phyloP scores from a whole-genome alignment of 2,113 vertebrate genomes.

The Clinocottus analis region DNA sequence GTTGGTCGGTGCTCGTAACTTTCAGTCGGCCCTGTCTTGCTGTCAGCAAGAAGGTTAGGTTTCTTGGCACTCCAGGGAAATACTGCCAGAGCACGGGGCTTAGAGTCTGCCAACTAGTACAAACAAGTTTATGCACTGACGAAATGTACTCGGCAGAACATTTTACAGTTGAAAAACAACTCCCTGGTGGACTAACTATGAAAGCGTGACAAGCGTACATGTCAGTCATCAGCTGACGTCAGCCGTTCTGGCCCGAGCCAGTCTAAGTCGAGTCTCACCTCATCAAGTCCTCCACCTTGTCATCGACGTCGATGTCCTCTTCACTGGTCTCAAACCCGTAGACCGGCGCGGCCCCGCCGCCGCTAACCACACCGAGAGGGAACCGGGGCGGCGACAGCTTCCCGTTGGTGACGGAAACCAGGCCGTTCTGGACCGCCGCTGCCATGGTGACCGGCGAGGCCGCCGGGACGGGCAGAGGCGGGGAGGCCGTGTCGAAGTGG shows the following conservation, averaged over 20 bases:
- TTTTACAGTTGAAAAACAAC: not conserved
- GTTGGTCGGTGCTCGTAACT: too few relatives aligned
- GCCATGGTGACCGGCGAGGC: constrained; percentile 74
- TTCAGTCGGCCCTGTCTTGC: not conserved
- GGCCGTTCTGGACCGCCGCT: constrained; percentile 87
- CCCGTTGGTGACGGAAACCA: constrained; percentile 88
- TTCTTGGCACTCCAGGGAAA: not conserved
- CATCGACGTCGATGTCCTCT: constrained; percentile 95
- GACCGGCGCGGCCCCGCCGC: constrained; percentile 82
- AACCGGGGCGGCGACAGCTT: constrained; percentile 95
- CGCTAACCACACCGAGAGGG: constrained; percentile 80
- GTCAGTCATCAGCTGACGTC: not conserved
- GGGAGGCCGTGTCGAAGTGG: constrained; percentile 90
- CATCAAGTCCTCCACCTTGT: constrained; percentile 98
- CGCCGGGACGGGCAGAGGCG: constrained; percentile 83
- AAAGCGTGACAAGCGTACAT: too few relatives aligned
- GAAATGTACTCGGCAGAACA: not conserved
- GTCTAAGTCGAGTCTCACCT: constrained; percentile 83
- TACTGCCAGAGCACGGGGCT: not conserved
- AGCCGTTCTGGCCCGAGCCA: not conserved
- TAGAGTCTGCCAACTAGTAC: not conserved
- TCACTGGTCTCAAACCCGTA: constrained; percentile 93
- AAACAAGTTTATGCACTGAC: not conserved
- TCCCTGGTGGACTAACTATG: not conserved
- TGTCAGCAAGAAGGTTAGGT: not conserved